These are phyloP conservation scores for Ethmia dodecea DNA, from an alignment of 2,888 invertebrate species.

Conservation along the genomic window DNA sequence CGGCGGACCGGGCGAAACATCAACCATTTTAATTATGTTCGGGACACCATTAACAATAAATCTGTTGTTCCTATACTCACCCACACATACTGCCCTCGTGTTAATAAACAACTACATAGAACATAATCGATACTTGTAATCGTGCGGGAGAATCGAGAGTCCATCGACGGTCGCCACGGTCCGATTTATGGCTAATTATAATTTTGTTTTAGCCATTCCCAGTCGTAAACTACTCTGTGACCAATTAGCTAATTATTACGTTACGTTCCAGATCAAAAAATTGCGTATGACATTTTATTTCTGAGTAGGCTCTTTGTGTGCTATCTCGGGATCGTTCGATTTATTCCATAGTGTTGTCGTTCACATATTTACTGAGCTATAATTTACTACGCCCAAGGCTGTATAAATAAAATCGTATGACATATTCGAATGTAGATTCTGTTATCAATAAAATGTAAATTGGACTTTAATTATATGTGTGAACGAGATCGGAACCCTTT, in stretches of 20 bases:
- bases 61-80: constrained; percentile 60
- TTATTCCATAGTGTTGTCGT: too few relatives aligned
- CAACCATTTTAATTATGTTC: constrained; percentile 77
- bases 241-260: constrained; percentile 63
- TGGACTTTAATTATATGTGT: too few relatives aligned
- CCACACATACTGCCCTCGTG: constrained; percentile 19
- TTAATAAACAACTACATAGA: constrained; percentile 7
- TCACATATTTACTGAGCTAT: too few relatives aligned
- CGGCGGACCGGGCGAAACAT: constrained; percentile 63
- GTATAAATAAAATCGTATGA: too few relatives aligned
- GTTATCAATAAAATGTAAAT: too few relatives aligned
- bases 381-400: too few relatives aligned
- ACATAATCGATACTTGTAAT: constrained; percentile 26
- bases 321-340: too few relatives aligned
- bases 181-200: constrained; percentile 63
- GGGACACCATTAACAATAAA: constrained; percentile 77
- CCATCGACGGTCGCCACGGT: constrained; percentile 49
- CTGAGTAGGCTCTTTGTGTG: too few relatives aligned
- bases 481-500: too few relatives aligned
- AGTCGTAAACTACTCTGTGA: constrained; percentile 63
- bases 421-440: too few relatives aligned
- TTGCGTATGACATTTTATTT: constrained; percentile 12
- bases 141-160: constrained; percentile 38
- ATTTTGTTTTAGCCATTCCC: constrained; percentile 57
- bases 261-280: constrained; percentile 17